Evolutionary conservation across 2,888 invertebrate genomes (phyloP), one percentile per base, ranked within the genome.

Genomic region (Ornithoptera priamus): DNA sequence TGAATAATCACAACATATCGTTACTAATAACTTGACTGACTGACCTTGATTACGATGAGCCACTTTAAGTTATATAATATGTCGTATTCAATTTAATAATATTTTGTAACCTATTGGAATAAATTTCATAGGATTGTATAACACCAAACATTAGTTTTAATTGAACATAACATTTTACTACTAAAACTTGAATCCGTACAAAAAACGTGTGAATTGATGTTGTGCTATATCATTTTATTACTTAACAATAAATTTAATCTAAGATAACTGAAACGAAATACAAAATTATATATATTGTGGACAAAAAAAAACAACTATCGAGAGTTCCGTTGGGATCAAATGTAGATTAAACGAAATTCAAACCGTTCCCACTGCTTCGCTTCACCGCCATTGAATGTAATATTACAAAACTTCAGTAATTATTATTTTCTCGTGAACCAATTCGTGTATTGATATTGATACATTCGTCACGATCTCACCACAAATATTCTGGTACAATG

Each of bases 361-460:
- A 87, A 87, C 86, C 80, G 87, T 92, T 92, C 92, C 89, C 92
- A 92, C 86, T 87, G 92, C 85, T 83, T 80, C 88, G 92, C 86
- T 88, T 81, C 85, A 88, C 80, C 82, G 89, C 82, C 78, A 79
- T 75, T 83, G 83, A 88, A 89, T 87, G 81, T 87, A 85, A 83
- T 83, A 80, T 86, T 87, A 78, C 78, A 80, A 70, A 83, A 84
- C 82, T 80, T 83, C 84, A 82, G 85, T 89, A 88, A 92, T 91
- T 90, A 89, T 46, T 90, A 88, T 30, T 88, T 83, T 85, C 84
- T 87, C 83, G 84, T 85, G 88, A 88, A 87, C 88, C 90, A 89
- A 90, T 91, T 90, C 86, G 85, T 85, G 87, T 86, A 90, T 89
- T 89, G 85, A 87, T 86, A 90, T 89, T 89, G 85, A 80, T 81